Base-by-base conservation (phyloP, 2,797 vertebrate species). In the Sebastes trivittatus region DNA sequence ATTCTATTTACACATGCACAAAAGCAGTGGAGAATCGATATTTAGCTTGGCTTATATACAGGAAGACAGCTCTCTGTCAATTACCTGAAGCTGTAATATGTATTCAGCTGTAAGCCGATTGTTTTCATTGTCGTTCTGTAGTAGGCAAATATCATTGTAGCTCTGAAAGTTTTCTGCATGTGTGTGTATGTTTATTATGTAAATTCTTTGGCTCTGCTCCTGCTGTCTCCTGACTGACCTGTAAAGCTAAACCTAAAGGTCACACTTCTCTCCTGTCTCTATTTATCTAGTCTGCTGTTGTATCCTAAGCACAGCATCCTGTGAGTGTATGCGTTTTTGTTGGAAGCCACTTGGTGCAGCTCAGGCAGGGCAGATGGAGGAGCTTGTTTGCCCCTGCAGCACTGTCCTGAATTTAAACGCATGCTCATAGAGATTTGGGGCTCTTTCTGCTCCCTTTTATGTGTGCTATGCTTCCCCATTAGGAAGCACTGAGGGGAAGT, bases 361-460 rank as follows among this genome's bases (percentile, higher is more conserved):
- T 46, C 74, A 82, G 69, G 80, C 78, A 80, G 75, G 78, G 78
- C 91, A 91, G 87, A 91, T 87, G 89, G 91, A 87, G 49, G 75
- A 84, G 82, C 49, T 67, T 85, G 83, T 84, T 85, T 80, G 78
- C 82, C 88, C 86, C 91, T 89, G 87, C 72, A 90, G 92, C 89
- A 77, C 70, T 90, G 88, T 84, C 85, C 90, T 90, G 77, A 87
- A 85, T 90, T 72, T 78, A 80, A 72, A 87, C n/a, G n/a, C 65
- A 67, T 75, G 62, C 80, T 87, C 66, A 46, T 25, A 69, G 76
- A 84, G 81, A 84, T 75, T 46, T 80, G 13, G 63, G 80, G n/a
- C 66, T 75, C 34, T 62, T 46, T 73, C 30, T 75, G 52, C 65
- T 80, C 34, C 56, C 14, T 36, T 13, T 72, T 72, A 8, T 80